A percentile compares a stretch with the other conserved stretches of the same genome.
These are phyloP conservation scores for Idaea straminata DNA, from an alignment of 2,888 invertebrate species.

Conservation along the genomic window DNA sequence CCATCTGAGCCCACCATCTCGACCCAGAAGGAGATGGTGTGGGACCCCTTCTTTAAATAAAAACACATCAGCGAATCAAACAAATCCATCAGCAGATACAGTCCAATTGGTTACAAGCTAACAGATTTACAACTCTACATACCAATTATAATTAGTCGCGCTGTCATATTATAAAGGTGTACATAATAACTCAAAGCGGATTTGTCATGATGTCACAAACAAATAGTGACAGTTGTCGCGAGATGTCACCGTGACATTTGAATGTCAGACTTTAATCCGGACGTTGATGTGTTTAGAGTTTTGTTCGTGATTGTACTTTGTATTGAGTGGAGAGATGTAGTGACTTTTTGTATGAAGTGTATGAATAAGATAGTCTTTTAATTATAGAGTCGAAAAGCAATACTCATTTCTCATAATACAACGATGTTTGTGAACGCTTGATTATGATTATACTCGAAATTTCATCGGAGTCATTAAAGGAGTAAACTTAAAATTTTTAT, in stretches of 20 bases:
- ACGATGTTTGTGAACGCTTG: background rate
- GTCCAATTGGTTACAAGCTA: slow-evolving; percentile 17
- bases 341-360: background rate
- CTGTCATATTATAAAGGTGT: slow-evolving; percentile 8
- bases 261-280: slow-evolving; percentile 28
- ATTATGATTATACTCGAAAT: background rate
- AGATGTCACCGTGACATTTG: slow-evolving; percentile 31
- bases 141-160: slow-evolving; percentile 22
- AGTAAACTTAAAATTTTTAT: no score
- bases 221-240: slow-evolving; percentile 29
- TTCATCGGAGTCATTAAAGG: background rate
- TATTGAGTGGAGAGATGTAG: background rate
- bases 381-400: background rate
- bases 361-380: background rate
- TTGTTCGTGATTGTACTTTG: background rate
- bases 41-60: no score
- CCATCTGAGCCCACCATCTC: no score
- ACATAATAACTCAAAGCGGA: slow-evolving; percentile 24
- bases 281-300: background rate
- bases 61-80: background rate
- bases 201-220: slow-evolving; percentile 27
- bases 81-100: background rate
- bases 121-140: slow-evolving; percentile 21
- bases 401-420: background rate
- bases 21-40: no score